phyloP scores from a whole-genome alignment of 1,140 invertebrate genomes.

The Eueides isabella region DNA sequence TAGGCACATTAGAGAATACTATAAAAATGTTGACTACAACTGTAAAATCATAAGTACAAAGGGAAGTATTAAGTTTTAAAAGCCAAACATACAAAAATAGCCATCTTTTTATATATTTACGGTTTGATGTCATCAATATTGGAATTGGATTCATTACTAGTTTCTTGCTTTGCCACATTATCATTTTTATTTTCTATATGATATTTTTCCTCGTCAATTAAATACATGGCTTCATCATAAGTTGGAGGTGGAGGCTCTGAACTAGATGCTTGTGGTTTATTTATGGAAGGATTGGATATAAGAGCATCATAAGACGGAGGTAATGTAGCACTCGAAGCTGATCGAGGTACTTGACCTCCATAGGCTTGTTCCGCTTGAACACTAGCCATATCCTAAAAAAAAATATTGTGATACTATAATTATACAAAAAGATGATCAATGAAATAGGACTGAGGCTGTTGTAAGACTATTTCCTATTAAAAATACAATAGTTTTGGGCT shows the following conservation, averaged over 20 bases:
- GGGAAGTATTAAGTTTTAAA: constrained; percentile 68
- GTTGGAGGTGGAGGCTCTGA: constrained; percentile 83
- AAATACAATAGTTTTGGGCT: too few species aligned
- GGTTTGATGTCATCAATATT: constrained; percentile 64
- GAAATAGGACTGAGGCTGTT: too few species aligned
- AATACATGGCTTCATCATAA: constrained; percentile 84
- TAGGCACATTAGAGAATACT: constrained; percentile 77
- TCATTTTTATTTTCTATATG: constrained; percentile 59
- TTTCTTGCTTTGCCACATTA: constrained; percentile 66
- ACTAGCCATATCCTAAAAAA: constrained; percentile 80
- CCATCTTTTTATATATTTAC: constrained; percentile 38
- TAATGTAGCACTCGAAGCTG: constrained; percentile 82
- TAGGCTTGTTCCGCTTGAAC: constrained; percentile 79
- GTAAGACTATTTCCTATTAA: too few species aligned
- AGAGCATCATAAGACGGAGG: constrained; percentile 84
- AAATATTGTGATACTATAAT: not conserved
- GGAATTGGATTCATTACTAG: constrained; percentile 57
- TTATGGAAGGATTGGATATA: constrained; percentile 66
- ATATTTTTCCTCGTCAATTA: constrained; percentile 80
- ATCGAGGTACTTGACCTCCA: constrained; percentile 73
- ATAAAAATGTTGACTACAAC: constrained; percentile 54
- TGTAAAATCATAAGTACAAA: constrained; percentile 74
- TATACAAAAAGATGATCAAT: not conserved
- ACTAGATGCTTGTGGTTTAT: constrained; percentile 72
- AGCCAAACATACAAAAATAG: not conserved